Evolutionary conservation across 2,797 vertebrate species (phyloP).

Genomic region (Typhlichthys eigenmanni): DNA sequence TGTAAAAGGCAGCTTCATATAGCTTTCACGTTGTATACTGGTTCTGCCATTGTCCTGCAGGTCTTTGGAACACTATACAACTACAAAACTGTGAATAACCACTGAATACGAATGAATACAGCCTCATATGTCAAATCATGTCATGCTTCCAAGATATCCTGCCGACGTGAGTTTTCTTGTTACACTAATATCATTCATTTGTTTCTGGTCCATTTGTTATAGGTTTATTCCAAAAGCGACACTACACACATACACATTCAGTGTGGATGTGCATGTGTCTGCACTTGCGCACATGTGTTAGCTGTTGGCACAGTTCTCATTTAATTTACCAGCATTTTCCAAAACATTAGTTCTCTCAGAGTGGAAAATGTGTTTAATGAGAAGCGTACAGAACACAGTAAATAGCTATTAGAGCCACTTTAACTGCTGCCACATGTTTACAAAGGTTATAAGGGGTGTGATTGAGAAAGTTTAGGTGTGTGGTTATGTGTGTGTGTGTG

Average conservation of each 20-base stretch:
- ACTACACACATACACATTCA: not conserved
- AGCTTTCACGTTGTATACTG: too few species aligned
- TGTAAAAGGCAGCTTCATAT: slow-evolving; percentile 1
- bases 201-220: not conserved
- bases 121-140: not conserved
- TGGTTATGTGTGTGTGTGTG: slow-evolving; percentile 17
- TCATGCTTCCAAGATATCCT: slow-evolving; percentile 16
- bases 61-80: too few species aligned
- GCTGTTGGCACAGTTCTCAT: slow-evolving; percentile 66
- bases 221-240: not conserved
- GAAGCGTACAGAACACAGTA: slow-evolving; percentile 79
- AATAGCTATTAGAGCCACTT: slow-evolving; percentile 79
- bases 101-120: not conserved
- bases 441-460: slow-evolving; percentile 76
- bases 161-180: slow-evolving; percentile 38
- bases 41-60: too few species aligned
- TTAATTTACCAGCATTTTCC: slow-evolving; percentile 76
- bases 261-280: not conserved
- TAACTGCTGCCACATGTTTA: slow-evolving; percentile 82
- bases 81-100: too few species aligned
- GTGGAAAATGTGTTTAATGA: slow-evolving; percentile 83
- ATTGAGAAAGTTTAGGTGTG: slow-evolving; percentile 63
- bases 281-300: slow-evolving; percentile 51
- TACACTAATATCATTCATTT: slow-evolving; percentile 9
- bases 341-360: slow-evolving; percentile 78